Evolutionary conservation across 2,888 invertebrate genomes (phyloP).

Genomic region (Drosophila helvetica): DNA sequence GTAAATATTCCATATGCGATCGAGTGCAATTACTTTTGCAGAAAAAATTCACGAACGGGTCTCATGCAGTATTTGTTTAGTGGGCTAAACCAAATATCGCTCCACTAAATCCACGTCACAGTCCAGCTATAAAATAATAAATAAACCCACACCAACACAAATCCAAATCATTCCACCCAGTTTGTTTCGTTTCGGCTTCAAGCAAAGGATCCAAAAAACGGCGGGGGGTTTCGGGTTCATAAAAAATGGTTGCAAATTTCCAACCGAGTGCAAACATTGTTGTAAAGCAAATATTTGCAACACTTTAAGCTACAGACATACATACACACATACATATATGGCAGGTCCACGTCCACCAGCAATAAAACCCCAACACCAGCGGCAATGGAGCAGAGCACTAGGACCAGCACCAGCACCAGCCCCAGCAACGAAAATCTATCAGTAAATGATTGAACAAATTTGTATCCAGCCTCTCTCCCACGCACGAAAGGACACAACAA

Average conservation of each 20-base stretch:
- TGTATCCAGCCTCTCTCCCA: constrained; percentile 27
- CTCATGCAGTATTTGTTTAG: constrained; percentile 69
- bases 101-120: constrained; percentile 71
- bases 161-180: constrained; percentile 10
- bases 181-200: neutral
- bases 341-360: neutral
- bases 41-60: constrained; percentile 8
- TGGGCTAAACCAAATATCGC: constrained; percentile 69
- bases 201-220: constrained; percentile 3
- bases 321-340: neutral
- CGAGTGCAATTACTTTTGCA: constrained; percentile 58
- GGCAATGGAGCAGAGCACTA: constrained; percentile 49
- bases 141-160: constrained; percentile 44
- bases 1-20: constrained; percentile 38
- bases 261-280: constrained; percentile 70
- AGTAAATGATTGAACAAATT: constrained; percentile 66
- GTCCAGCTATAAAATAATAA: constrained; percentile 57
- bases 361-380: constrained; percentile 55
- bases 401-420: constrained; percentile 11
- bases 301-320: constrained; percentile 59
- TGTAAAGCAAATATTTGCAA: constrained; percentile 75
- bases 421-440: constrained; percentile 52
- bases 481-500: constrained; percentile 6
- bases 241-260: constrained; percentile 72
- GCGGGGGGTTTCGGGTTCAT: constrained; percentile 37